A percentile compares a stretch with the other conserved stretches of the same genome.
Evolutionary conservation across 2,888 invertebrate species (phyloP).

Genomic region (Polyploca ridens): DNA sequence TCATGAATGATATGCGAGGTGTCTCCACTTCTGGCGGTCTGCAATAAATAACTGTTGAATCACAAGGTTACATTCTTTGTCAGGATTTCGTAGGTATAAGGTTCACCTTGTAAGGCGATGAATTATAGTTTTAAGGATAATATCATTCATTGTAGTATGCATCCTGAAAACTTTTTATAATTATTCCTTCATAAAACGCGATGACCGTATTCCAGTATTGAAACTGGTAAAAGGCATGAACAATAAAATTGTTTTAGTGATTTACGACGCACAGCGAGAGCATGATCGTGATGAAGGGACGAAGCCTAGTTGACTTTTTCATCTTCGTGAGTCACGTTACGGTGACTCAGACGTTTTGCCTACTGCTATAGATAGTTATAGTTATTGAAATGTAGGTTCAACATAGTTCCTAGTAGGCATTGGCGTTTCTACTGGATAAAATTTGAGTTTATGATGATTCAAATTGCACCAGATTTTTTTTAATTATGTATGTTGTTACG

Average conservation of each 20-base stretch:
- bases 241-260: slow-evolving; percentile 21
- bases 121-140: no score
- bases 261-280: slow-evolving; percentile 37
- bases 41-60: slow-evolving; percentile 21
- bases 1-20: slow-evolving; percentile 70
- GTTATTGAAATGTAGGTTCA: slow-evolving; percentile 33
- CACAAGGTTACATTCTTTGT: background rate
- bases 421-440: slow-evolving; percentile 33
- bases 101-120: no score
- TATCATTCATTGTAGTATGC: no score
- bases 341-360: slow-evolving; percentile 12
- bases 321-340: slow-evolving; percentile 28
- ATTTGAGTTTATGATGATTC: slow-evolving; percentile 6
- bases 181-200: background rate
- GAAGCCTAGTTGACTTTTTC: slow-evolving; percentile 50
- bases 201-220: background rate
- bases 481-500: no score
- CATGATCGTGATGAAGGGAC: slow-evolving; percentile 30
- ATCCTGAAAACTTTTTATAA: background rate
- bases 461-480: no score
- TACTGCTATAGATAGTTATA: slow-evolving; percentile 22
- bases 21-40: slow-evolving; percentile 47
- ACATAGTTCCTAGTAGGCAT: slow-evolving; percentile 51
- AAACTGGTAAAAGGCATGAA: slow-evolving; percentile 13
- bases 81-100: no score